Base-by-base conservation (phyloP, 2,113 vertebrate genomes). In the Argyrosomus japonicus region DNA sequence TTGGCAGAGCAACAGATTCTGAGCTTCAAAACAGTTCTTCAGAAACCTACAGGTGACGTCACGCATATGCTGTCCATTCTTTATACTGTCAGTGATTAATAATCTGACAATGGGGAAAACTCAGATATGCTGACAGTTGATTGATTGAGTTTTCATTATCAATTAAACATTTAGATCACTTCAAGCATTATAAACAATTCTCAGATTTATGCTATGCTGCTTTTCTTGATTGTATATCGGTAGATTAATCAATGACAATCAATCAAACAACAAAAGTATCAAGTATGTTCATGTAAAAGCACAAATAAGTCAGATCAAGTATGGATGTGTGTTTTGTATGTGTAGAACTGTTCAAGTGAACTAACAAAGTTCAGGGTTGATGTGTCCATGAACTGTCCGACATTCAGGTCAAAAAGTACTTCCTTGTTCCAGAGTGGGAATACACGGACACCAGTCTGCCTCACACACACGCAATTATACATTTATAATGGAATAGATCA, bases 341-440 rank as follows among this genome's bases (percentile, higher is more conserved):
- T 65, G 6, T 65, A 5, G 6, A 36, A 23, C 62, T 65, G 50
- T 45, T 68, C n/a, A 29, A 36, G 40, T 40, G 8, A 75, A 74
- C 56, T n/a, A 56, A 79, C 36, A 48, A 79, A 69, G 56, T 68
- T 62, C 57, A 36, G 18, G 50, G 32, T 74, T 68, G 25, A 62
- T 47, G 27, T 48, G 45, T 48, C 27, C 47, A 40, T 62, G 47
- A 64, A 65, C 43, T 71, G 25, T 13, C 23, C 23, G 60, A 54
- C 5, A 79, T 62, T 50, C 15, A 79, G 54, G 61, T 65, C 17
- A 27, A 43, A 73, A 63, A 78, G 23, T 56, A 50, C 57, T 75
- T 75, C 50, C 64, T 68, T 15, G 21, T 63, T 75, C 53, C 75
- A 54, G 47, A 56, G 12, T 21, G 36, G 75, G 47, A 48, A 79